Evolutionary conservation across 2,113 vertebrate species (phyloP), one percentile per base, ranked within the genome.

Genomic region (Brachyhypopomus occidentalis): DNA sequence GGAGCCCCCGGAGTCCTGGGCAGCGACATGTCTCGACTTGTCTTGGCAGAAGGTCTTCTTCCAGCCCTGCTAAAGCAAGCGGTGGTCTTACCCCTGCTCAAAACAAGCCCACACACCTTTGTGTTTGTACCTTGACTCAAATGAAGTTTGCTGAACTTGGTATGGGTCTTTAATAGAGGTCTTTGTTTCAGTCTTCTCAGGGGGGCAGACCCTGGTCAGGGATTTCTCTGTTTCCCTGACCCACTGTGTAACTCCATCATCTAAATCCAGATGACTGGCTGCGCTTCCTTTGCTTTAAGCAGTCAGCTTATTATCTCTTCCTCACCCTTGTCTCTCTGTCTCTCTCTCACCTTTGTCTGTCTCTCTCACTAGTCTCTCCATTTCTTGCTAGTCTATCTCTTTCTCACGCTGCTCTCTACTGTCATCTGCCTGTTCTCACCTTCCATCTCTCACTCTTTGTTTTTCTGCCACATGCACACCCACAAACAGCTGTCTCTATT

Each of bases 261-360:
- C 69, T 52, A 52, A 79, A 72, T 60, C 77, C 67, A 52, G 56
- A 79, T 52, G 58, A 72, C 56, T 62, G 63, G 38, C 30, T 38
- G 3, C 30, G 5, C 63, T 6, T 41, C 27, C 55, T 74, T 30
- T 20, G 27, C 55, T 60, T 60, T 19, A 27, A 72, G 64, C 27
- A 48, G 71, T 78, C 63, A 23, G 45, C 63, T 23, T 30, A 30
- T 30, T 30, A 30, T 30, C 30, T 30, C 30, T 30, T 30, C 2
- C 1, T 30, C 30, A 30, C 30, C 30, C 30, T 30, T 30, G 30
- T 63, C 74, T 76, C 74, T 30, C n/a, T 76, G 25, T 76, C 58
- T 59, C 52, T 59, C 72, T 34, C 16, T 73, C 27, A 8, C 64
- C 62, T 66, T 36, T 19, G 12, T 64, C 34, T 45, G 22, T 76